Evolutionary conservation across 2,888 invertebrate genomes (phyloP).

Genomic region (Lasiommata megera): DNA sequence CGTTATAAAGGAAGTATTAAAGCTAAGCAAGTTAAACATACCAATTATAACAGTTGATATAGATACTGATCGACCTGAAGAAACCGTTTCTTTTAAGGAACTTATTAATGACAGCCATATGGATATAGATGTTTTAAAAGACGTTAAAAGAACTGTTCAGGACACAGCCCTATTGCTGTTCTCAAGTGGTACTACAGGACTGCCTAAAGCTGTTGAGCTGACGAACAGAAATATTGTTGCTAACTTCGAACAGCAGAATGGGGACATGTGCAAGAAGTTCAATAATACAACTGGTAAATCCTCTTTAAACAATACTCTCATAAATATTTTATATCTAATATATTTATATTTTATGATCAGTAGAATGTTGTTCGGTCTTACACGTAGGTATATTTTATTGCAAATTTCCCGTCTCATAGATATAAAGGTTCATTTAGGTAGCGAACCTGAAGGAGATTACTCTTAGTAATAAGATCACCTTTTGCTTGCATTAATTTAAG

Average conservation of each 20-base stretch:
- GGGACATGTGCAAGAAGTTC: slow-evolving; percentile 44
- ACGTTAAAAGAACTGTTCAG: slow-evolving; percentile 58
- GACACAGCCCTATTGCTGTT: slow-evolving; percentile 87
- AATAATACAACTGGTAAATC: slow-evolving; percentile 43
- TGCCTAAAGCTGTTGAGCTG: slow-evolving; percentile 87
- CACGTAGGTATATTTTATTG: no score
- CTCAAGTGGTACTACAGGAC: slow-evolving; percentile 93
- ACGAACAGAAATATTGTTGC: slow-evolving; percentile 81
- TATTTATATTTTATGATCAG: no score
- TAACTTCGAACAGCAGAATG: slow-evolving; percentile 64
- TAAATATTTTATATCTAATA: no score
- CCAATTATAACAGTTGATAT: slow-evolving; percentile 72
- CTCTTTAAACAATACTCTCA: not conserved
- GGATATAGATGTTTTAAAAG: slow-evolving; percentile 70
- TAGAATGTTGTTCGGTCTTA: no score
- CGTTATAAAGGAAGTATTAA: slow-evolving; percentile 68
- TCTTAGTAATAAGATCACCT: no score
- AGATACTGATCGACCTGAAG: slow-evolving; percentile 55
- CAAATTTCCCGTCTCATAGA: no score
- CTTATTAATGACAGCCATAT: slow-evolving; percentile 68
- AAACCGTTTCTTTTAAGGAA: slow-evolving; percentile 83
- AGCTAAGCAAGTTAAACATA: slow-evolving; percentile 60
- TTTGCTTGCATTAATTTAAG: no score
- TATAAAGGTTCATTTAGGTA: no score
- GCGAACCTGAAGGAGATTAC: no score